Conservation (phyloP, 2,113 vertebrate species). For the Mungos mungo region DNA sequence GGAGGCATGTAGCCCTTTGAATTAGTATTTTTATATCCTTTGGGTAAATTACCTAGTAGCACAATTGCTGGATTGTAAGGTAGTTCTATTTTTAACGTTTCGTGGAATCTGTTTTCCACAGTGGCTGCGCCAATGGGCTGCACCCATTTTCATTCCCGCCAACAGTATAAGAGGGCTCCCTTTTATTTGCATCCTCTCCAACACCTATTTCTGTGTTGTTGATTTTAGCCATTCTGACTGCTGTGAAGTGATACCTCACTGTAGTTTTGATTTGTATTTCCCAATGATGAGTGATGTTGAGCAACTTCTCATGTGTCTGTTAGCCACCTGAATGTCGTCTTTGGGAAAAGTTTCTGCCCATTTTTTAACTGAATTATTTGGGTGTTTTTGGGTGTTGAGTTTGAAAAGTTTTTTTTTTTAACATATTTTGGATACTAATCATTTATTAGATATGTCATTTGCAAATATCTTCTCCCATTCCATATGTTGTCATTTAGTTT, state of each 20-base stretch:
- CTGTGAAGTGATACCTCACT: not conserved
- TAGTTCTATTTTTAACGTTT: not conserved
- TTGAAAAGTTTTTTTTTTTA: not conserved
- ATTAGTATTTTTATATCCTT: not conserved
- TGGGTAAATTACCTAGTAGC: not conserved
- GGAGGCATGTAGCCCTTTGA: not conserved
- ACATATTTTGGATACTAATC: not conserved
- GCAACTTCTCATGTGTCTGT: not conserved
- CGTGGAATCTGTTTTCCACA: not conserved
- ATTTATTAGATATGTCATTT: not conserved
- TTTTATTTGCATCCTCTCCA: not conserved
- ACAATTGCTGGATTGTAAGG: not conserved
- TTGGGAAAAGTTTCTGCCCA: not conserved
- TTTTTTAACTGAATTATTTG: not conserved
- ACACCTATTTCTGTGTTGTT: not conserved
- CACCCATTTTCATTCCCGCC: not conserved
- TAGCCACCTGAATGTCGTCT: not conserved
- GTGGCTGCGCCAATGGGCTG: not conserved
- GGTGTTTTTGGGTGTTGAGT: not conserved
- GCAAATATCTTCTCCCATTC: not conserved
- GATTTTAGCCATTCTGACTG: not conserved
- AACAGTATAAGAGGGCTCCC: not conserved
- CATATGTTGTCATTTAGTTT: not conserved
- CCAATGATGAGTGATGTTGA: not conserved
- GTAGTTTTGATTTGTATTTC: not conserved